These are phyloP conservation scores for Monodelphis domestica DNA, from an alignment of 2,797 vertebrate species.

Conservation along the genomic window DNA sequence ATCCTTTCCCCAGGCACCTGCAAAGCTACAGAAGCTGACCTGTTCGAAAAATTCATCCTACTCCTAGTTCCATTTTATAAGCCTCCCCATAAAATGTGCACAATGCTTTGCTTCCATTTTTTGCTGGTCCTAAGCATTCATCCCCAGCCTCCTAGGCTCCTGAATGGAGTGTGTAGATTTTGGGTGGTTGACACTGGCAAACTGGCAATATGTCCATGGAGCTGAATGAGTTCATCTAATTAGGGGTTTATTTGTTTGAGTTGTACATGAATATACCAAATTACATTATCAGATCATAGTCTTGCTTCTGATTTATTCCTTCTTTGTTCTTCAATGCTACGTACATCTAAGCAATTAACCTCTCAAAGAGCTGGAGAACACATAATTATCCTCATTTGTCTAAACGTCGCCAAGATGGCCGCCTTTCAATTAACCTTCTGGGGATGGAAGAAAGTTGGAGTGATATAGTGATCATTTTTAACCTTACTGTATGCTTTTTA, in stretches of 20 bases:
- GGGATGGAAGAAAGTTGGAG: conserved; percentile 86
- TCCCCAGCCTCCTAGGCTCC: not conserved
- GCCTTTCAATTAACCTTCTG: conserved; percentile 90
- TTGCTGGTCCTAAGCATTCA: not conserved
- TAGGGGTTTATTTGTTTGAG: conserved; percentile 86
- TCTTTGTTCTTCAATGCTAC: conserved; percentile 89
- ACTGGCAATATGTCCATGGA: conserved; percentile 11
- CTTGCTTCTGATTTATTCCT: conserved; percentile 88
- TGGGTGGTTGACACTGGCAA: not conserved
- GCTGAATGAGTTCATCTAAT: conserved; percentile 77
- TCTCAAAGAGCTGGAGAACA: conserved; percentile 89
- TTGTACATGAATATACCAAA: conserved; percentile 84
- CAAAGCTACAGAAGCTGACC: not conserved
- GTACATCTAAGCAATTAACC: conserved; percentile 91
- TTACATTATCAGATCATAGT: conserved; percentile 86
- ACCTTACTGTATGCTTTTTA: conserved; percentile 81
- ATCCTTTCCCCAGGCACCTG: not conserved
- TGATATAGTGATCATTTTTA: conserved; percentile 88
- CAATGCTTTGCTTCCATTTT: not conserved
- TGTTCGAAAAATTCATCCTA: not conserved
- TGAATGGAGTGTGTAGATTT: conserved; percentile 34
- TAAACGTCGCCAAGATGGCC: conserved; percentile 88
- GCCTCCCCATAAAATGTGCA: not conserved
- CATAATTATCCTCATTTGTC: conserved; percentile 90
- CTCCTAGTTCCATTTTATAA: not conserved